Evolutionary conservation across 2,888 invertebrate species (phyloP).

Genomic region (Drosophila tanythrix): DNA sequence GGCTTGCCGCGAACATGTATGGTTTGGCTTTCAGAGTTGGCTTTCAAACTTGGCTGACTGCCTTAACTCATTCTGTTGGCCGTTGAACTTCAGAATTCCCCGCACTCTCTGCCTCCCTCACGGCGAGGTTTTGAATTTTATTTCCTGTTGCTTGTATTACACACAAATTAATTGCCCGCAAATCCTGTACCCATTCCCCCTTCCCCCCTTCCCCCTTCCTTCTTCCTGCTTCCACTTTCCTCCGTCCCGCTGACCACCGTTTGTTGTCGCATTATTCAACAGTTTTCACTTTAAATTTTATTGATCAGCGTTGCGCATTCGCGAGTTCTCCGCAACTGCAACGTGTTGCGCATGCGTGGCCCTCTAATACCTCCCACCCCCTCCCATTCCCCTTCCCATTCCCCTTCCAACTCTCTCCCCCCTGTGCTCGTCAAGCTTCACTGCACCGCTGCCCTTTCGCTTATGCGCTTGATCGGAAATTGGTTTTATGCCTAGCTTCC

Average conservation of each 20-base stretch:
- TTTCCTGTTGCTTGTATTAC: slow-evolving; percentile 68
- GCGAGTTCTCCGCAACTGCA: slow-evolving; percentile 27
- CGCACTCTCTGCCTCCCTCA: not conserved
- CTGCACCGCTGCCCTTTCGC: slow-evolving; percentile 49
- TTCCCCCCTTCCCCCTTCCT: not conserved
- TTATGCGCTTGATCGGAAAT: slow-evolving; percentile 80
- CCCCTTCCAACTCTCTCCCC: not conserved
- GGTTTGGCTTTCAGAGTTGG: slow-evolving; percentile 33
- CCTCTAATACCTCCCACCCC: slow-evolving; percentile 23
- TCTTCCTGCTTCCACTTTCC: not conserved
- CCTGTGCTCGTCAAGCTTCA: slow-evolving; percentile 51
- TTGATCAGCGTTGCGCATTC: slow-evolving; percentile 56
- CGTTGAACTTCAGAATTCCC: slow-evolving; percentile 58
- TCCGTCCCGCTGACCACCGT: slow-evolving; percentile 23
- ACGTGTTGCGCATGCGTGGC: slow-evolving; percentile 77
- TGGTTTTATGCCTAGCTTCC: slow-evolving; percentile 74
- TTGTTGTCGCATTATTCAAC: slow-evolving; percentile 69
- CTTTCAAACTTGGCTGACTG: slow-evolving; percentile 9
- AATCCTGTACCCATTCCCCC: slow-evolving; percentile 76
- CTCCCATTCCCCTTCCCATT: not conserved
- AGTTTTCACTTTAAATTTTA: slow-evolving; percentile 79
- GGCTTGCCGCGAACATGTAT: slow-evolving; percentile 38
- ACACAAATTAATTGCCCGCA: slow-evolving; percentile 84
- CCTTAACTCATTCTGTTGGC: slow-evolving; percentile 48
- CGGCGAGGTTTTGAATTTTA: slow-evolving; percentile 23